A percentile compares a stretch with the other conserved stretches of the same genome.
These are phyloP conservation scores for Lycocorax pyrrhopterus DNA, from an alignment of 2,113 vertebrate genomes.

Conservation along the genomic window DNA sequence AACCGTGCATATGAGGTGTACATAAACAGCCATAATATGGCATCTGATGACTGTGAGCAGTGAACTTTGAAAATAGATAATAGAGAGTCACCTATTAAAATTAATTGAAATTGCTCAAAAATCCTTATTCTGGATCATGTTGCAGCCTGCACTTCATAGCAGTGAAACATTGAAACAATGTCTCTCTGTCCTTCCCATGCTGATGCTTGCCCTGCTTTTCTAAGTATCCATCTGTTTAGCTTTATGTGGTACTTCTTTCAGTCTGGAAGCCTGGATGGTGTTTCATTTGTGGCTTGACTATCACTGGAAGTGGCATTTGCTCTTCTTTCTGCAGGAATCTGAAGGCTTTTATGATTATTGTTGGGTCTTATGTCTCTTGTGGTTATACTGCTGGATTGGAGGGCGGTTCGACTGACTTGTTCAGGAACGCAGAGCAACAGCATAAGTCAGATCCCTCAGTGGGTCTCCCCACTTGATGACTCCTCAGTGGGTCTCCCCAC, in stretches of 20 bases:
- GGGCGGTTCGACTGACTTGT: accelerated
- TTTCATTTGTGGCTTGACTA: background rate
- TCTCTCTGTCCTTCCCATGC: background rate
- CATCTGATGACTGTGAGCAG: background rate
- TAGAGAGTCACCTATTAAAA: background rate
- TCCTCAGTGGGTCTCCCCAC: background rate
- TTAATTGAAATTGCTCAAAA: background rate
- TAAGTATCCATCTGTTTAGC: background rate
- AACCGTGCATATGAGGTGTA: accelerated
- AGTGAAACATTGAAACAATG: background rate
- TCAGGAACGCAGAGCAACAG: background rate
- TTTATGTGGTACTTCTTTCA: background rate
- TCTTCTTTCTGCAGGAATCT: background rate
- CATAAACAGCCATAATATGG: background rate
- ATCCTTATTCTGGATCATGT: background rate
- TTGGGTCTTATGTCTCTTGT: background rate
- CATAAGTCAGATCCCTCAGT: background rate
- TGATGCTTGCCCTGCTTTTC: background rate
- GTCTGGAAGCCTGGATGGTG: background rate
- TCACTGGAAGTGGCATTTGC: background rate
- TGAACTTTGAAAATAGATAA: background rate
- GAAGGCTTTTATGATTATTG: background rate
- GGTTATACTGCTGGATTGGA: background rate
- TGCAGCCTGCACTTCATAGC: background rate
- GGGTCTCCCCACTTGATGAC: background rate